phyloP scores from a whole-genome alignment of 2,888 invertebrate genomes.

The Sinodicranocentrus sp. region DNA sequence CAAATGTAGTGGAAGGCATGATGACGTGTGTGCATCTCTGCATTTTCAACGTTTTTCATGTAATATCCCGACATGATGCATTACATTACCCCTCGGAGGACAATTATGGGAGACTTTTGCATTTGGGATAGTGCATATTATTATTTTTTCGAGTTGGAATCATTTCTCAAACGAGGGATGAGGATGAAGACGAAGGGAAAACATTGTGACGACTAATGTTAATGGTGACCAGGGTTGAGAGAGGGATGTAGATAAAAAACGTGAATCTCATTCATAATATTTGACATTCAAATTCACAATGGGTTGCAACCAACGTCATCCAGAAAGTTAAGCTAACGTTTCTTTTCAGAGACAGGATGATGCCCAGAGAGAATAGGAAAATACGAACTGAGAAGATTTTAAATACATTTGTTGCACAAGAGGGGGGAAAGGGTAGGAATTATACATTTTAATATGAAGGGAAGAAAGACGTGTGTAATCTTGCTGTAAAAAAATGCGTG shows the following conservation, averaged over 20 bases:
- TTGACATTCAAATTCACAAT: conserved; percentile 46
- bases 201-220: neutral
- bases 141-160: neutral
- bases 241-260: conserved; percentile 5
- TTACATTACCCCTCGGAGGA: conserved; percentile 36
- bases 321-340: no score
- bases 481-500: conserved; percentile 12
- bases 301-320: conserved; percentile 26
- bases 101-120: conserved; percentile 38
- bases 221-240: neutral
- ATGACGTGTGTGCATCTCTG: conserved; percentile 4
- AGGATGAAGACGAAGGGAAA: neutral
- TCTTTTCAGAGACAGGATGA: neutral
- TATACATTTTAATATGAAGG: neutral
- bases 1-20: conserved; percentile 50
- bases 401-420: neutral
- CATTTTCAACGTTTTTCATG: conserved; percentile 10
- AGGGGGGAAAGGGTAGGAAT: conserved; percentile 6
- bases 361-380: no score
- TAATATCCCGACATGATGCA: conserved; percentile 11
- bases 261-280: conserved; percentile 14
- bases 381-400: neutral
- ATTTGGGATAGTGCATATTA: conserved; percentile 20
- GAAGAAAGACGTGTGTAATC: conserved; percentile 9
- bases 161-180: conserved; percentile 13